Conservation (phyloP, 2,888 invertebrate genomes). For the Brachynemurus nebulosus region DNA sequence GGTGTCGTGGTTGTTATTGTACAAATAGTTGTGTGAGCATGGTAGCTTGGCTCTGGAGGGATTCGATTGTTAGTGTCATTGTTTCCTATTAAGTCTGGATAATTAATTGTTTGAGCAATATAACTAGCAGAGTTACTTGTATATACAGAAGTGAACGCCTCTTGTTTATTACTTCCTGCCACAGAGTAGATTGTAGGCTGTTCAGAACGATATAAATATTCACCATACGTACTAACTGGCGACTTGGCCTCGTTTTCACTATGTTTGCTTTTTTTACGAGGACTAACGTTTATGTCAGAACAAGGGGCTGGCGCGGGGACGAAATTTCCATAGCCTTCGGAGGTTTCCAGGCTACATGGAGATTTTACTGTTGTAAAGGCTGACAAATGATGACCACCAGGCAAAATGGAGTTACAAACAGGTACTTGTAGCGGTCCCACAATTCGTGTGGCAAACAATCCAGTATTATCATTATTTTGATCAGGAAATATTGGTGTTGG, state of each 20-base stretch:
- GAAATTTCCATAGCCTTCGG: constrained; percentile 35
- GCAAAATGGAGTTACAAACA: constrained; percentile 26
- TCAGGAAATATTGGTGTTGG: constrained; percentile 15
- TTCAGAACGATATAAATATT: constrained; percentile 35
- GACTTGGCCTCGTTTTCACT: constrained; percentile 25
- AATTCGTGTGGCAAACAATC: constrained; percentile 40
- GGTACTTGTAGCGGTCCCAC: constrained; percentile 25
- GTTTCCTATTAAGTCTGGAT: constrained; percentile 52
- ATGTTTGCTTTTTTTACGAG: constrained; percentile 31
- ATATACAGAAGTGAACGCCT: constrained; percentile 59
- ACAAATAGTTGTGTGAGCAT: constrained; percentile 40
- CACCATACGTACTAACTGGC: constrained; percentile 26
- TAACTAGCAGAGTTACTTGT: constrained; percentile 51
- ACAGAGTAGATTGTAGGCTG: constrained; percentile 62
- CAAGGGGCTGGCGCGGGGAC: constrained; percentile 39
- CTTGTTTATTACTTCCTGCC: constrained; percentile 54
- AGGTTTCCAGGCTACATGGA: constrained; percentile 33
- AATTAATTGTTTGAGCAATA: constrained; percentile 44
- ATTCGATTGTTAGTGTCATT: constrained; percentile 35
- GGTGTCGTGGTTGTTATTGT: constrained; percentile 26
- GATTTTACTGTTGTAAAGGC: constrained; percentile 40
- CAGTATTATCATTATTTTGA: constrained; percentile 19
- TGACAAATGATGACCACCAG: constrained; percentile 37
- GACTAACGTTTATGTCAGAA: constrained; percentile 36
- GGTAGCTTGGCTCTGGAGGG: constrained; percentile 41